Percentiles rank a stretch among this genome's conserved stretches.
Conservation (phyloP, 1,140 invertebrate genomes). For the Pissodes strobi region DNA sequence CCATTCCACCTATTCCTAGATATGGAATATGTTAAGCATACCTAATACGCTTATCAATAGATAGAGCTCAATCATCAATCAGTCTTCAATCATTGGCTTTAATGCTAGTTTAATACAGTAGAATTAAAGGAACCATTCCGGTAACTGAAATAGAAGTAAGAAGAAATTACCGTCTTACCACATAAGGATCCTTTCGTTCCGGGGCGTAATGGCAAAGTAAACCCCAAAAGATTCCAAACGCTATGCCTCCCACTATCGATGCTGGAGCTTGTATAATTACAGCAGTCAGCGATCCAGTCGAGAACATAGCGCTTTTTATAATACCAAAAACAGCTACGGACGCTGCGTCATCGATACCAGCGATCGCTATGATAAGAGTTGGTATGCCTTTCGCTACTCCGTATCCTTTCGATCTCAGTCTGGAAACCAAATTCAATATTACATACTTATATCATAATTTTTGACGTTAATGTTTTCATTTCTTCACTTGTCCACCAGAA, state of each 20-base stretch:
- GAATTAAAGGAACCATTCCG: no score
- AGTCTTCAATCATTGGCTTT: no score
- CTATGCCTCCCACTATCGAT: conserved; percentile 74
- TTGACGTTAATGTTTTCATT: no score
- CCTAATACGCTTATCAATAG: no score
- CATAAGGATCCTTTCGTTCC: conserved; percentile 71
- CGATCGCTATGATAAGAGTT: conserved; percentile 87
- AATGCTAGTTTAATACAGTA: no score
- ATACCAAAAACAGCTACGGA: conserved; percentile 91
- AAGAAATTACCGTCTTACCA: conserved; percentile 24
- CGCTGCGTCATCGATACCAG: conserved; percentile 83
- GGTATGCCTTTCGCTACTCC: conserved; percentile 94
- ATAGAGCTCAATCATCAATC: no score
- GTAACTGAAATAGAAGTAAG: no score
- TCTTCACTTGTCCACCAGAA: no score
- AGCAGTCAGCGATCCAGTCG: conserved; percentile 68
- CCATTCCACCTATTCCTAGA: no score
- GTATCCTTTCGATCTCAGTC: conserved; percentile 79
- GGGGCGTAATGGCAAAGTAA: conserved; percentile 73
- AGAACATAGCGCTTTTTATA: conserved; percentile 81
- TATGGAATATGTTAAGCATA: no score
- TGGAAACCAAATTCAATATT: no score
- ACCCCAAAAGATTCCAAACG: conserved; percentile 76
- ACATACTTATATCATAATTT: no score
- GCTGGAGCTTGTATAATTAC: conserved; percentile 73